phyloP scores from a whole-genome alignment of 1,140 invertebrate genomes.

The Orchesella cincta region DNA sequence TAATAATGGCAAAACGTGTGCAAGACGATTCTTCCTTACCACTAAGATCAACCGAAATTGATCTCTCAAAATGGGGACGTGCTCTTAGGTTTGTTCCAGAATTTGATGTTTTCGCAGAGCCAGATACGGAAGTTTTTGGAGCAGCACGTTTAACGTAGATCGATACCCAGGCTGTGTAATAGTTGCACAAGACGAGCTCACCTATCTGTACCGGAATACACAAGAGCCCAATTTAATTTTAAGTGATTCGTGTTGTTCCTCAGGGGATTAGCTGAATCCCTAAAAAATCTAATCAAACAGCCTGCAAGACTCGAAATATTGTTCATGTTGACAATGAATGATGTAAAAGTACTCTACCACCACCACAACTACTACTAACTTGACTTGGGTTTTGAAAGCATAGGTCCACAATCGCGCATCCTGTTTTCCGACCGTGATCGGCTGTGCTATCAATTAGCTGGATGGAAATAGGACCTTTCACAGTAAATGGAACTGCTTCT shows the following conservation, averaged over 20 bases:
- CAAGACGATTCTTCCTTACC: conserved; percentile 9
- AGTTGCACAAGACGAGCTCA: conserved; percentile 60
- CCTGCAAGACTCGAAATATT: no score
- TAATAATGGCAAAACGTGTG: neutral
- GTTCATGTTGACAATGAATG: no score
- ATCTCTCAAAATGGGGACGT: conserved; percentile 38
- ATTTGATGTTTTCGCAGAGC: neutral
- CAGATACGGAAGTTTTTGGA: neutral
- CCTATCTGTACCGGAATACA: no score
- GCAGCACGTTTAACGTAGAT: conserved; percentile 41
- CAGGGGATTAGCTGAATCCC: no score
- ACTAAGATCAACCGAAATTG: conserved; percentile 39
- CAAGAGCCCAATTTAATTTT: no score
- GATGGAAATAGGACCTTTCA: conserved; percentile 46
- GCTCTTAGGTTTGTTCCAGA: neutral
- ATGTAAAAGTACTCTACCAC: no score
- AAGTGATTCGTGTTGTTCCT: no score
- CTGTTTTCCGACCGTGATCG: conserved; percentile 21
- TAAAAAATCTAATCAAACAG: no score
- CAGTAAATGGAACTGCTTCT: conserved; percentile 43
- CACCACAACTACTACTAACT: no score
- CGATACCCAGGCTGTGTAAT: conserved; percentile 58
- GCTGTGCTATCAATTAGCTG: conserved; percentile 30
- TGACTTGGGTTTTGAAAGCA: conserved; percentile 46
- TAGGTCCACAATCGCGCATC: conserved; percentile 43